Evolutionary conservation across 2,797 vertebrate species (phyloP).

Genomic region (Enteromius anoplus): DNA sequence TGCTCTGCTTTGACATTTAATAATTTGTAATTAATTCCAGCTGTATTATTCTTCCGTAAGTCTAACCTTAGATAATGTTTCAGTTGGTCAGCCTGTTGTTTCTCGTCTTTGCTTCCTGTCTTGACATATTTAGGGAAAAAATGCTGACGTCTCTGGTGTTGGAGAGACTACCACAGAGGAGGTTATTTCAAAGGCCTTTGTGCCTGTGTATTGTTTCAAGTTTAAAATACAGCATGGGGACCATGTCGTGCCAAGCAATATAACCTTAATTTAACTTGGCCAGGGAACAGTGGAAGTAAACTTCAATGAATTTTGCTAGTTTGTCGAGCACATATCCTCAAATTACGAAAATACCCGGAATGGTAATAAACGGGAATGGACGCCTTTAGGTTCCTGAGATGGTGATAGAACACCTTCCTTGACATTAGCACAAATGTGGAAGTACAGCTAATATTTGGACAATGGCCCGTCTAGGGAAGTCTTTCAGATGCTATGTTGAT

Average conservation of each 20-base stretch:
- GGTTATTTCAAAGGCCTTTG: slow-evolving; percentile 54
- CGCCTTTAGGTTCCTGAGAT: slow-evolving; percentile 25
- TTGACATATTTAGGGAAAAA: slow-evolving; percentile 44
- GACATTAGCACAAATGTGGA: slow-evolving; percentile 22
- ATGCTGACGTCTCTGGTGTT: slow-evolving; percentile 49
- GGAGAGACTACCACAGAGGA: slow-evolving; percentile 46
- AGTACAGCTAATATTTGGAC: slow-evolving; percentile 50
- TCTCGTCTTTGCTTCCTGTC: slow-evolving; percentile 36
- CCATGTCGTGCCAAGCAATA: slow-evolving; percentile 66
- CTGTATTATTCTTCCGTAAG: slow-evolving; percentile 34
- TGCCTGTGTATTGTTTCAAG: slow-evolving; percentile 50
- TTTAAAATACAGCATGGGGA: slow-evolving; percentile 58
- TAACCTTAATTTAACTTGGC: slow-evolving; percentile 72
- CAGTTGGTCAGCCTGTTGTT: slow-evolving; percentile 44
- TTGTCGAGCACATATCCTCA: slow-evolving; percentile 49
- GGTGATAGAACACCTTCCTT: slow-evolving; percentile 6
- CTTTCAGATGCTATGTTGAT: slow-evolving; percentile 34
- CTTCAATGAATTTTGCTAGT: slow-evolving; percentile 62
- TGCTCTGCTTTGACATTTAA: background rate
- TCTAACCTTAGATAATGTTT: slow-evolving; percentile 47
- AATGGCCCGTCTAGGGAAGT: slow-evolving; percentile 18
- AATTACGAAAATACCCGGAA: slow-evolving; percentile 54
- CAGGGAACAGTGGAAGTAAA: slow-evolving; percentile 64
- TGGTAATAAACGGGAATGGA: slow-evolving; percentile 41
- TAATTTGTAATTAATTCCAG: slow-evolving; percentile 35